phyloP scores from a whole-genome alignment of 2,113 vertebrate genomes.

The Pteruthius melanotis region DNA sequence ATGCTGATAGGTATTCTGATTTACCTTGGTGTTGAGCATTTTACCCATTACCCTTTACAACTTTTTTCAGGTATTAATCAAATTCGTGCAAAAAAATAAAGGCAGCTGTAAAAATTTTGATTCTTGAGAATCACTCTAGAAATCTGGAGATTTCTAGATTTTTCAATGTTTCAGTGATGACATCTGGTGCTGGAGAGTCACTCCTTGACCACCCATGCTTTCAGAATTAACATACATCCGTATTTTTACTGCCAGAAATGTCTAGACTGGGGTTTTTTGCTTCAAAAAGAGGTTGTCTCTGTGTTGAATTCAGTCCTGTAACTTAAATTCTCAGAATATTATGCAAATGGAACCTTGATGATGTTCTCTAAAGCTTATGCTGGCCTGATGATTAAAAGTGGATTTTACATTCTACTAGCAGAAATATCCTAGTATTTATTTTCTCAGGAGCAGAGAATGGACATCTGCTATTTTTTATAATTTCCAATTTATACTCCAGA shows the following conservation, averaged over 20 bases:
- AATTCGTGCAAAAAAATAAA: background rate
- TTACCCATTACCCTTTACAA: background rate
- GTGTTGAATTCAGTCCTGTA: background rate
- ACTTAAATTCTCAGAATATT: background rate
- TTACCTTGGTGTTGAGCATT: background rate
- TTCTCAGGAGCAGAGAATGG: background rate
- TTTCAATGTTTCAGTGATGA: background rate
- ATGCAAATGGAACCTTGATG: background rate
- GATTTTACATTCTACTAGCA: background rate
- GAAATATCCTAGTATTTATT: background rate
- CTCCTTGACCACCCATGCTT: background rate
- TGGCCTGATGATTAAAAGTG: background rate
- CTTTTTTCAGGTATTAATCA: background rate
- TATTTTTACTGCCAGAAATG: background rate
- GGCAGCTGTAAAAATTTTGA: background rate
- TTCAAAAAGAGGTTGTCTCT: background rate
- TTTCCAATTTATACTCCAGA: background rate
- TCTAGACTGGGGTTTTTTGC: rapidly evolving
- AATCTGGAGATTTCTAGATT: background rate
- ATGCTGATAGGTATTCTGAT: constrained; percentile 8
- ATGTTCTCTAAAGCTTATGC: background rate
- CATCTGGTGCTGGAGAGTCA: background rate
- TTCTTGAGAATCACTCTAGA: background rate
- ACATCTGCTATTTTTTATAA: background rate
- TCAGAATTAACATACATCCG: background rate